Base-by-base conservation (phyloP, 1,140 invertebrate genomes). In the Agrilus planipennis region DNA sequence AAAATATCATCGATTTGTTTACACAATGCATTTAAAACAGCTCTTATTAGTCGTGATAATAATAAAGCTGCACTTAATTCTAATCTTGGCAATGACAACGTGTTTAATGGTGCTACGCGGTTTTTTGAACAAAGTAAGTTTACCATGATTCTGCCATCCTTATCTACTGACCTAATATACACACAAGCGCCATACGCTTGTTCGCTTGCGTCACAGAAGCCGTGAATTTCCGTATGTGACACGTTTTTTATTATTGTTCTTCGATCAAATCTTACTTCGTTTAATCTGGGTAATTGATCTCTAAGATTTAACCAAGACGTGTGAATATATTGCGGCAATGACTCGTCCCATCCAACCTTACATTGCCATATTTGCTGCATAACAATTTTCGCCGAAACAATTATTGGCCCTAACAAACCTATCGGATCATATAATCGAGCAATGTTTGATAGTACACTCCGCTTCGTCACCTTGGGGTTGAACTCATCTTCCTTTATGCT, bases 61-160 rank as follows among this genome's bases (percentile, higher is more conserved):
- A 65, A 16, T n/a, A 55, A 12, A 3, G 63, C 61, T 9, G 46
- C 62, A 20, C 45, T 54, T 5, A 67, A 44, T 48, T 67, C 65
- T 29, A 65, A 41, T 36, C 61, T 20, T 0, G 63, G 61, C 11
- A 67, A 55, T 2, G 55, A 46, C 2, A 53, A 22, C 11, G 22
- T 39, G 44, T 62, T 58, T 6, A 58, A 22, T 2, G 62, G 63
- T 3, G 62, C 47, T 1, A 65, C 55, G 40, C 53, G 39, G 9
- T 46, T 41, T 44, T 63, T 65, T 1, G 60, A 20, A 17, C 44
- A 23, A 4, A 25, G 11, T 27, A 38, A 23, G n/a, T n/a, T 27
- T n/a, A 27, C 23, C n/a, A n/a, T n/a, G n/a, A n/a, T n/a, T n/a
- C n/a, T n/a, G n/a, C n/a, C n/a, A n/a, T n/a, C n/a, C n/a, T n/a